Conservation (phyloP, 2,888 invertebrate genomes). For the Lepidonotus clava region DNA sequence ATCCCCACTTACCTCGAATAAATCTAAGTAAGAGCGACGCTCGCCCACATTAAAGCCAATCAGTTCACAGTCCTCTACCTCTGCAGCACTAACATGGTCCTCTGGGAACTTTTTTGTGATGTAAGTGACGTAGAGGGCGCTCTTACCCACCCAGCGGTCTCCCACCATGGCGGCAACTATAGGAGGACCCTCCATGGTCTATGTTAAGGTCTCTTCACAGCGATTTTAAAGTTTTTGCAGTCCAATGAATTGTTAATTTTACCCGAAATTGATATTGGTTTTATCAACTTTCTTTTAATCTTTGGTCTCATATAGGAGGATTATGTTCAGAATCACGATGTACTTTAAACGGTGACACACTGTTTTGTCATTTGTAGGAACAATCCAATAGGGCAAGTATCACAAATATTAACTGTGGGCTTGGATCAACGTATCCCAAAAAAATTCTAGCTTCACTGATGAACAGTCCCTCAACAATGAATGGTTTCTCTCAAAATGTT, state of each 20-base stretch:
- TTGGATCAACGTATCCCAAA: too few species aligned
- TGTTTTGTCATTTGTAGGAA: too few species aligned
- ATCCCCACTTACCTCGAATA: conserved; percentile 26
- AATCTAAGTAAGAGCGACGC: background rate
- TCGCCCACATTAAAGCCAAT: background rate
- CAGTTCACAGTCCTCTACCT: conserved; percentile 27
- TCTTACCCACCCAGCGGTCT: conserved; percentile 26
- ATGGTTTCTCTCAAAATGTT: too few species aligned
- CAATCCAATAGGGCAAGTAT: too few species aligned
- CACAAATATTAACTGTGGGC: too few species aligned
- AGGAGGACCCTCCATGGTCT: background rate
- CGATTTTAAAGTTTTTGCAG: background rate
- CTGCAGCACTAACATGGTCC: background rate
- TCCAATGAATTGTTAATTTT: background rate
- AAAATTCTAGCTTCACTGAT: too few species aligned
- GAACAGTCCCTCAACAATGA: too few species aligned
- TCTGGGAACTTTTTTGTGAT: background rate
- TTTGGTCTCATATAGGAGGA: too few species aligned
- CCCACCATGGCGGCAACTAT: background rate
- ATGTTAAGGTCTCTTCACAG: background rate
- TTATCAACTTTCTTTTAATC: background rate
- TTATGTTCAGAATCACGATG: too few species aligned
- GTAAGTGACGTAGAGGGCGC: conserved; percentile 15
- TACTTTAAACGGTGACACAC: too few species aligned
- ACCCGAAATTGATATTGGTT: background rate